Evolutionary conservation across 2,797 vertebrate species (phyloP).

Genomic region (Coregonus ussuriensis): DNA sequence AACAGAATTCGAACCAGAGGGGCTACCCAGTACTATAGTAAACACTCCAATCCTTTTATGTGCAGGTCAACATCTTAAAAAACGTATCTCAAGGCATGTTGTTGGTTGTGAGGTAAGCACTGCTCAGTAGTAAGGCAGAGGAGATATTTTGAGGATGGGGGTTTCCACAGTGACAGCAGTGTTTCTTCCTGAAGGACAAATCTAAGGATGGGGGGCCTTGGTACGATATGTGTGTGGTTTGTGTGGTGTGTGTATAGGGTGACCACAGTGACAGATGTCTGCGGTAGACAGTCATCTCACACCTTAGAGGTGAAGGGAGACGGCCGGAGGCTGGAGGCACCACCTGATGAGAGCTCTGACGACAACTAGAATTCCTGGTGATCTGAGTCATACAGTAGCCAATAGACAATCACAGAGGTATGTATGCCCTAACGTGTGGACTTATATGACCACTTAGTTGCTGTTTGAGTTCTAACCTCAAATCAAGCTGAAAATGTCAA

Average conservation of each 20-base stretch:
- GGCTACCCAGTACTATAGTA: constrained; percentile 52
- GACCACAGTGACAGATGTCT: no score
- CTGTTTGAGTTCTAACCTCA: background rate
- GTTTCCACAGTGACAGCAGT: constrained; percentile 53
- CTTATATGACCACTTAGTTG: background rate
- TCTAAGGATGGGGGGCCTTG: constrained; percentile 32
- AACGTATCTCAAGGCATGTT: constrained; percentile 35
- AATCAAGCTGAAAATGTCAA: background rate
- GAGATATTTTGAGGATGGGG: constrained; percentile 49
- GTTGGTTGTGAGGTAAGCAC: constrained; percentile 52
- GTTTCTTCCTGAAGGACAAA: constrained; percentile 42
- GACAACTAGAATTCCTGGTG: constrained; percentile 57
- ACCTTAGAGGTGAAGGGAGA: constrained; percentile 44
- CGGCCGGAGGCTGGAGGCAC: constrained; percentile 15
- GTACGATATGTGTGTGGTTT: no score
- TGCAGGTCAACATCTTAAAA: constrained; percentile 35
- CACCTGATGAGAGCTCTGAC: constrained; percentile 48
- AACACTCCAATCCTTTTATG: constrained; percentile 44
- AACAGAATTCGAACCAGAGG: constrained; percentile 57
- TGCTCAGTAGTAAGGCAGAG: constrained; percentile 11
- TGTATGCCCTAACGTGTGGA: constrained; percentile 2
- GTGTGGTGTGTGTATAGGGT: no score
- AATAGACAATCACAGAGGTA: constrained; percentile 14
- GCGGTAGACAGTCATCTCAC: constrained; percentile 51
- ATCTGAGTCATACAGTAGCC: constrained; percentile 42